phyloP scores from a whole-genome alignment of 2,113 vertebrate species.

The Malurus elegans region DNA sequence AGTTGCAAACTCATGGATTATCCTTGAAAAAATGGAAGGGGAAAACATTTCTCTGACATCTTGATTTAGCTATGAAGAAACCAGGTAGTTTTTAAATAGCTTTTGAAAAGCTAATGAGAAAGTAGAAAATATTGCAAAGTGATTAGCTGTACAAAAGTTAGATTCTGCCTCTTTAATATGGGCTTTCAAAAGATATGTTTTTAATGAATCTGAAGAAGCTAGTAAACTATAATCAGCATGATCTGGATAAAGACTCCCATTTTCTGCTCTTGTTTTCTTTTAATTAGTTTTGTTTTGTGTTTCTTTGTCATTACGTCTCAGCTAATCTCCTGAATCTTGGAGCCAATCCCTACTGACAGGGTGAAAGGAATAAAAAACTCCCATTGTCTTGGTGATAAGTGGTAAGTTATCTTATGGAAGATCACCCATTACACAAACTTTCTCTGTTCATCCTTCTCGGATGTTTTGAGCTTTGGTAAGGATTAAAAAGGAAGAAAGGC shows the following conservation, averaged over 20 bases:
- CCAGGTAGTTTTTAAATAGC: background rate
- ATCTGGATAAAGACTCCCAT: slow-evolving; percentile 35
- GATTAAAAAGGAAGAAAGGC: background rate
- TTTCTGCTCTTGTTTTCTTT: slow-evolving; percentile 66
- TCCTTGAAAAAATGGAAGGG: background rate
- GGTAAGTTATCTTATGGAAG: slow-evolving; percentile 51
- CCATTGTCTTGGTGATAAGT: slow-evolving; percentile 41
- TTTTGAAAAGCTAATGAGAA: slow-evolving; percentile 4
- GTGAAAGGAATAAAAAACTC: slow-evolving; percentile 42
- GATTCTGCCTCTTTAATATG: background rate
- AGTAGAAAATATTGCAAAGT: background rate
- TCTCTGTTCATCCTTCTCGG: slow-evolving; percentile 5
- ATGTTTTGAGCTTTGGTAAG: slow-evolving; percentile 33
- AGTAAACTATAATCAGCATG: slow-evolving; percentile 8
- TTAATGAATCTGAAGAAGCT: background rate
- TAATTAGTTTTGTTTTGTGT: slow-evolving; percentile 53
- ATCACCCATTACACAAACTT: slow-evolving; percentile 22
- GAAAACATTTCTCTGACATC: background rate
- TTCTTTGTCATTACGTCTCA: slow-evolving; percentile 48
- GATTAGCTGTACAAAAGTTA: background rate
- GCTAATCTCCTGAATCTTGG: slow-evolving; percentile 45
- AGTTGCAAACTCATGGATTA: background rate
- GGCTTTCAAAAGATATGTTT: slow-evolving; percentile 11
- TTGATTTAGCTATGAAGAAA: background rate
- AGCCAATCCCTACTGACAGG: slow-evolving; percentile 40